Evolutionary conservation across 2,113 vertebrate species (phyloP), one percentile per base, ranked within the genome.

Genomic region (Trichomycterus rosablanca): DNA sequence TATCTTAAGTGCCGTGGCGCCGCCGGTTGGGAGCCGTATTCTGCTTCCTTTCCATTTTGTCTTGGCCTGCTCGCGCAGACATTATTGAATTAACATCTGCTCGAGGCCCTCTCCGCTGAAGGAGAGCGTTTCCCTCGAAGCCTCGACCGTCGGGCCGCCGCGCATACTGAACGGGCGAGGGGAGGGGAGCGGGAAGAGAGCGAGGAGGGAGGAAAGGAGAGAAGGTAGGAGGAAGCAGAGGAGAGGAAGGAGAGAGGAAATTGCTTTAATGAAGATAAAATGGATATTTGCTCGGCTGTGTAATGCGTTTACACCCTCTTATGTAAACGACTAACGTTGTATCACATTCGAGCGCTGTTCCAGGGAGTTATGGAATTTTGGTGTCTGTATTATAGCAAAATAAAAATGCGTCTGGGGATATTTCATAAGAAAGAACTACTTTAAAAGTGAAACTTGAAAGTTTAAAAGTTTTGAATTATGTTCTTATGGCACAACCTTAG

Each of bases 31-130:
- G 66, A 80, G 72, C 77, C 71, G 73, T 80, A 80, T 75, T 73
- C 73, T 68, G 59, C 72, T 71, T 66, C 68, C 71, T 79, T 70
- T 70, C 74, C 76, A 71, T 84, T 83, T 72, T 55, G 78, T 75
- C 76, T 78, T 75, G 77, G 73, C 74, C 75, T 73, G 58, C 79
- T 78, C 75, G 76, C 73, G 61, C 69, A 76, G 74, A 81, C 74
- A 78, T 84, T 83, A 82, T 82, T 81, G 75, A 81, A 82, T 86
- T 80, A 80, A 76, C 79, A 82, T 79, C 77, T 80, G 79, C 76
- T 80, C 70, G 72, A 72, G 74, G 71, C 67, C 71, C 76, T 74
- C 78, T 74, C 52, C 37, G 30, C 42, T 54, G 79, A 81, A 75
- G 77, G 65, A 77, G 57, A 72, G 45, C 53, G 28, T 73, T 70